Evolutionary conservation across 1,140 invertebrate genomes (phyloP), one percentile per base, ranked within the genome.

Genomic region (Caerostris darwini): DNA sequence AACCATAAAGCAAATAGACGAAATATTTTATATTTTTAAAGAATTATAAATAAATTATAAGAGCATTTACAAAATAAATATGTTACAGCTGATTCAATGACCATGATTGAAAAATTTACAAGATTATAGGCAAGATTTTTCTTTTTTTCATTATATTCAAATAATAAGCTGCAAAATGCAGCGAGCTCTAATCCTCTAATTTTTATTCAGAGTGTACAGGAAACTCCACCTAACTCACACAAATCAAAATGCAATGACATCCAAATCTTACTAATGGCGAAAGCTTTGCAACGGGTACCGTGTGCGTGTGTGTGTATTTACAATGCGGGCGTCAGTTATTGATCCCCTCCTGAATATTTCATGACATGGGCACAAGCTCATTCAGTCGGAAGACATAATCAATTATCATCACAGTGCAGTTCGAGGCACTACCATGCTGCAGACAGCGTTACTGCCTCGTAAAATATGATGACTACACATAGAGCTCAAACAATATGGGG

Each of bases 321-420:
- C 69, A 71, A 71, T 71, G 69, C 69, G 69, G 69, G 69, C n/a
- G 69, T 19, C 19, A 71, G 34, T 71, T 71, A 71, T 71, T 71
- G 69, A 71, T 71, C 69, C 69, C 10, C 69, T 71, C 19, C 10
- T 71, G 69, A 71, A 71, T 71, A 71, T 71, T 71, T 71, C 69
- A 71, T 71, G 69, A 71, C 69, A 71, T 8, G n/a, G 19, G 34
- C 69, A 71, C 50, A 71, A 50, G 19, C 69, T 34, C 69, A 71
- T 71, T 71, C 19, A 34, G 69, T 34, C 50, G 69, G 69, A 71
- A 71, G 69, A 71, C 69, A 71, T 71, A 71, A 71, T 71, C 69
- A 71, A 71, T 71, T 71, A 71, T 71, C 69, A 71, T 71, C 69
- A 71, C 3, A 19, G 69, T 71, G 8, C 50, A 71, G 69, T 71